A percentile compares a stretch with the other conserved stretches of the same genome.
Evolutionary conservation across 92 coral and sea anemone genomes (phyloP).

Genomic region (Porites evermanni): DNA sequence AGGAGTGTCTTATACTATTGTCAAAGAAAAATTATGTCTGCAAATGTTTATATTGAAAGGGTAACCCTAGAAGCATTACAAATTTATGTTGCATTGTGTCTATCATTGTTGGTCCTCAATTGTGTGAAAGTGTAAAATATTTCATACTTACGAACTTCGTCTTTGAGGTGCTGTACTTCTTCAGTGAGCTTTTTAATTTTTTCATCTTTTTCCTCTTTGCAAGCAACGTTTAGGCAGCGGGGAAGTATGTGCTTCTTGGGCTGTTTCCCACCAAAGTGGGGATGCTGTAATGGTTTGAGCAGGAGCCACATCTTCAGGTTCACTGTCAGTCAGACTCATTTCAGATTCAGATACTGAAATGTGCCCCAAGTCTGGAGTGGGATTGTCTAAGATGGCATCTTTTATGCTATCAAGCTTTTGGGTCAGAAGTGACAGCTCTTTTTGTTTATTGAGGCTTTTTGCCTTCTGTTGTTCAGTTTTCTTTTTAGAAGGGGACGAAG

Average conservation of each 20-base stretch:
- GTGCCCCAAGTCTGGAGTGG: too few relatives aligned
- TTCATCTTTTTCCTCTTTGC: conserved; percentile 34
- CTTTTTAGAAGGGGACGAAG: not conserved
- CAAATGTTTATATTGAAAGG: too few relatives aligned
- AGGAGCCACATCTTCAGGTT: not conserved
- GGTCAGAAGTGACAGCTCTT: conserved; percentile 5
- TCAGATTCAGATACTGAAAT: too few relatives aligned
- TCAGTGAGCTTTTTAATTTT: conserved; percentile 38
- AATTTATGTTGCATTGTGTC: not conserved
- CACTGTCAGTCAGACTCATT: not conserved
- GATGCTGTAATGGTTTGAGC: conserved; percentile 19
- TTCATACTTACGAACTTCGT: conserved; percentile 36
- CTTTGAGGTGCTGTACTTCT: conserved; percentile 23
- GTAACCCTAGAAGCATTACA: not conserved
- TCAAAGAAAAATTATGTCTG: too few relatives aligned
- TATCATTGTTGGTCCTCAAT: too few relatives aligned
- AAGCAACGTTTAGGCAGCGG: conserved; percentile 16
- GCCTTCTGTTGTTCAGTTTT: not conserved
- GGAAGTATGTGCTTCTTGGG: conserved; percentile 30
- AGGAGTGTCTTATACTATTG: too few relatives aligned
- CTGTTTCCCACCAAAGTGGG: conserved; percentile 46
- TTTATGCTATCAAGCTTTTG: conserved; percentile 8
- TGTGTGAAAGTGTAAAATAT: not conserved
- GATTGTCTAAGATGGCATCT: not conserved
- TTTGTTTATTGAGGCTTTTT: not conserved